Conservation (phyloP, 2,888 invertebrate species). For the Tetragonula carbonaria region DNA sequence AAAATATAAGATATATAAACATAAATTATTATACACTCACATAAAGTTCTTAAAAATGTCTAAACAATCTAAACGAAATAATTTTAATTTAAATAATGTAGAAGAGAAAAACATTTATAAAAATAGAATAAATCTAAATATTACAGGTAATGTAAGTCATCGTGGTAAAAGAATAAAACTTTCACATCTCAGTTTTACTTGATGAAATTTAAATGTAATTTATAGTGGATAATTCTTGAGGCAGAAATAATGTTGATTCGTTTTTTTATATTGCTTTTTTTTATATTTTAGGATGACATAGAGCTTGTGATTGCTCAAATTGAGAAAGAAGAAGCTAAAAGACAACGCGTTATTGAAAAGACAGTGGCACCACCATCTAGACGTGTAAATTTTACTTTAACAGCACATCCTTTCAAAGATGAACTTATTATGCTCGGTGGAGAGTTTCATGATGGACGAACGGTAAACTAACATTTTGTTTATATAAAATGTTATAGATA, state of each 20-base stretch:
- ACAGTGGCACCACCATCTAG: conserved; percentile 88
- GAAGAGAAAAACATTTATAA: not conserved
- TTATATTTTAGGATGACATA: conserved; percentile 89
- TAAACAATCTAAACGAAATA: not conserved
- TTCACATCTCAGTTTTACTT: not conserved
- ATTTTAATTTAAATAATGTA: not conserved
- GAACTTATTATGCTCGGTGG: conserved; percentile 96
- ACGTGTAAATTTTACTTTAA: conserved; percentile 92
- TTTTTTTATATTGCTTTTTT: conserved; percentile 3
- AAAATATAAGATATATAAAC: not conserved
- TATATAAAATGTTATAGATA: not conserved
- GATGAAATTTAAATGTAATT: not conserved
- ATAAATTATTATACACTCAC: not conserved
- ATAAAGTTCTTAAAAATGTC: conserved; percentile 10
- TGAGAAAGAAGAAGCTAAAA: conserved; percentile 90
- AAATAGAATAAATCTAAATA: too few relatives aligned
- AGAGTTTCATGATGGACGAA: conserved; percentile 92
- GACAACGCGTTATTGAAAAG: conserved; percentile 88
- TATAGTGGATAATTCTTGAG: not conserved
- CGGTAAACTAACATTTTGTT: conserved; percentile 29
- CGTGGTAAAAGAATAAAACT: too few relatives aligned
- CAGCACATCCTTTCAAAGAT: conserved; percentile 93
- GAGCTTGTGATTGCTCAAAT: conserved; percentile 91
- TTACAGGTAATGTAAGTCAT: too few relatives aligned
- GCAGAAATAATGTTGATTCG: conserved; percentile 11